phyloP scores from a whole-genome alignment of 1,140 invertebrate species.

The Lucilia sericata region DNA sequence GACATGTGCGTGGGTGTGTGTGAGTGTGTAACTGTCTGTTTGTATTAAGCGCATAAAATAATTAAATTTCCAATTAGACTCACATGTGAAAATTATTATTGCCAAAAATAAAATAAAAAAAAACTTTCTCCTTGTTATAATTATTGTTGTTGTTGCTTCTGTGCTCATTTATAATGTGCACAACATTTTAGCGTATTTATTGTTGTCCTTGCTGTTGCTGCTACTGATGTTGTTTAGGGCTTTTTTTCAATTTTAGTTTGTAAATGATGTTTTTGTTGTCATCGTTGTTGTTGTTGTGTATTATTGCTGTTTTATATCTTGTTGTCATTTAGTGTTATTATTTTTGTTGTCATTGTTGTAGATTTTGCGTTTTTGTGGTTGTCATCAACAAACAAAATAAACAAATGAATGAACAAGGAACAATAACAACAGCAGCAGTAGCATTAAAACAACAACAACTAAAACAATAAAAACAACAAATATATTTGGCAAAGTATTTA shows the following conservation, averaged over 20 bases:
- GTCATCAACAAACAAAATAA: not conserved
- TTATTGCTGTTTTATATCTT: not conserved
- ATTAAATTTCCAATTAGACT: conserved; percentile 44
- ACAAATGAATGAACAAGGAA: not conserved
- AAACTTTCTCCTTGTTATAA: no score
- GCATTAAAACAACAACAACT: not conserved
- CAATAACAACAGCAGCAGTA: not conserved
- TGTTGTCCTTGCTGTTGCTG: not conserved
- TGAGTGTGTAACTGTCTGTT: not conserved
- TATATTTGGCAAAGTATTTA: not conserved
- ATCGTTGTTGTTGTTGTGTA: not conserved
- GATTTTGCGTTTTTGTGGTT: conserved; percentile 4
- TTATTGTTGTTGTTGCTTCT: no score
- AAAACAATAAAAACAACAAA: conserved; percentile 3
- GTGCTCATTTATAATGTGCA: no score
- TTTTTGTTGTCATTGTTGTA: not conserved
- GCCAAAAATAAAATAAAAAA: not conserved
- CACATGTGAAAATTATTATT: conserved; percentile 39
- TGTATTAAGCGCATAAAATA: conserved; percentile 29
- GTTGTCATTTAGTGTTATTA: not conserved
- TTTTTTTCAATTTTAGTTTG: not conserved
- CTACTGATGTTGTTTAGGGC: not conserved
- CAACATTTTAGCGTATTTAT: not conserved
- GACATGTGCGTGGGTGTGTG: not conserved
- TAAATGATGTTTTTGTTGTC: not conserved